These are phyloP conservation scores for Ginglymostoma cirratum DNA, from an alignment of 2,113 vertebrate genomes.

Conservation along the genomic window DNA sequence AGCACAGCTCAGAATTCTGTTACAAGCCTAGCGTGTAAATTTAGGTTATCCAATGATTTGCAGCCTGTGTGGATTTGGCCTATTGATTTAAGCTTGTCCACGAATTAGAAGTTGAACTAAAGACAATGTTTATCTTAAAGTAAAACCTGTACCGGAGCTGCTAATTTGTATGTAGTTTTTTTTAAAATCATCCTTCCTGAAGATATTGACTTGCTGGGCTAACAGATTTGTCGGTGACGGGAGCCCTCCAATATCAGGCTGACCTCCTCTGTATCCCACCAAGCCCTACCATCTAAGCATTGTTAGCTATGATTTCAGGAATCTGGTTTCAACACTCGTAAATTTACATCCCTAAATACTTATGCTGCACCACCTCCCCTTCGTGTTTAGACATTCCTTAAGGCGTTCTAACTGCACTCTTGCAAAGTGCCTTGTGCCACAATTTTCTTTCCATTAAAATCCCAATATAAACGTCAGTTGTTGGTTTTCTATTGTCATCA, in stretches of 20 bases:
- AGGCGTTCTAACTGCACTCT: background rate
- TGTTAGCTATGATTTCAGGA: constrained; percentile 4
- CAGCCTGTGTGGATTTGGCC: background rate
- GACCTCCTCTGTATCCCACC: constrained; percentile 21
- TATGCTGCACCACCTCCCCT: background rate
- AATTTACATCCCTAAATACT: background rate
- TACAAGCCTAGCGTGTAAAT: background rate
- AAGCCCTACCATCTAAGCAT: constrained; percentile 37
- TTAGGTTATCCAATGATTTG: background rate
- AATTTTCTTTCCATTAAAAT: background rate
- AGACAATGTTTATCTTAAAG: background rate
- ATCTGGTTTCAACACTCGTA: background rate
- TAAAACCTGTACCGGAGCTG: background rate
- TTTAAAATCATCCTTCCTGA: background rate
- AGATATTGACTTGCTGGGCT: background rate
- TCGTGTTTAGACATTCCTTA: background rate
- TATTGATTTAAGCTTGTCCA: background rate
- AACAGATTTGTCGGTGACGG: background rate
- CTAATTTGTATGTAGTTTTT: background rate
- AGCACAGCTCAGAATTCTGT: background rate
- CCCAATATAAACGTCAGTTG: background rate
- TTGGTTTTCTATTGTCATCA: background rate
- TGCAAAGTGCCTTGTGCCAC: background rate
- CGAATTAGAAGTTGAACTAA: background rate
- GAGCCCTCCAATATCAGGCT: background rate